Evolutionary conservation across 2,888 invertebrate species (phyloP).

Genomic region (Zelleria hepariella): DNA sequence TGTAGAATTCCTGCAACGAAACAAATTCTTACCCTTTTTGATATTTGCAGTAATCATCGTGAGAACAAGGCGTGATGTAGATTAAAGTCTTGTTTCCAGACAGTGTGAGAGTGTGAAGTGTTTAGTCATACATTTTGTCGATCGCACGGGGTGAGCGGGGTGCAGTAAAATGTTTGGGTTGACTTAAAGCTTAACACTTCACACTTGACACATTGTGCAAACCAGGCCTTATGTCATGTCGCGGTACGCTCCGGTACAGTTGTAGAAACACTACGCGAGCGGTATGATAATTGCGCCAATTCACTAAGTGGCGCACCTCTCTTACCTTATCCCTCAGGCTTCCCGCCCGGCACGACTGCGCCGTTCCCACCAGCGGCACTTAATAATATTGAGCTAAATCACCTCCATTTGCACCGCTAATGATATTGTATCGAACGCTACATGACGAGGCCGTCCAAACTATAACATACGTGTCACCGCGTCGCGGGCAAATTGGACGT

Average conservation of each 20-base stretch:
- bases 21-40: no score
- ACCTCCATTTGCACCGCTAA: constrained; percentile 38
- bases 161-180: no score
- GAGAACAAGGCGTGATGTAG: no score
- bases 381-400: constrained; percentile 47
- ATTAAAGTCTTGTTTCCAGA: no score
- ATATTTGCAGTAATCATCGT: no score
- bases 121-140: no score
- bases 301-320: constrained; percentile 58
- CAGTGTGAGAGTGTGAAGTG: no score
- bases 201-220: no score
- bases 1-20: no score
- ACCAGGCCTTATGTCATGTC: neutral
- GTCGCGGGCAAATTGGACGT: constrained; percentile 6
- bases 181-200: no score
- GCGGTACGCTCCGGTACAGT: neutral
- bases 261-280: neutral
- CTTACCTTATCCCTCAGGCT: constrained; percentile 55
- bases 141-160: no score
- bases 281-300: constrained; percentile 51
- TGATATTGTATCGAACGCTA: neutral
- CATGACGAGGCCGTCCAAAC: neutral
- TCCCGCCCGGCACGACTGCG: constrained; percentile 44
- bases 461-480: constrained; percentile 3
- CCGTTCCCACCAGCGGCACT: constrained; percentile 30